Evolutionary conservation across 2,113 vertebrate genomes (phyloP), one percentile per base, ranked within the genome.

Genomic region (Aspidoscelis tigris): DNA sequence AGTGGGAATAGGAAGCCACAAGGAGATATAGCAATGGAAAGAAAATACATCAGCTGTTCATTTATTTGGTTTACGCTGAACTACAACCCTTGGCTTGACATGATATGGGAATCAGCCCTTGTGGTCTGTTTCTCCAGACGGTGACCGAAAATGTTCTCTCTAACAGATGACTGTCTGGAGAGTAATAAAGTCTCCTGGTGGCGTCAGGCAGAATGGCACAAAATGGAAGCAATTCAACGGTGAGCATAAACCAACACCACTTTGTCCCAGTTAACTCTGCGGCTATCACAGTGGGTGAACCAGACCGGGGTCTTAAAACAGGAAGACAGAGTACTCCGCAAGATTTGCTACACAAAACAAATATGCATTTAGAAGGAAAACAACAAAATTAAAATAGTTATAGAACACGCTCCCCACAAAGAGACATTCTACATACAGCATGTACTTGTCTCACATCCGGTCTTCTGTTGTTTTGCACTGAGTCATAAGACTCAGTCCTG

Each of bases 171-270:
- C 55, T 58, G 55, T 58, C 14, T 58, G 14, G 55, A 58, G 55
- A 58, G 14, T 58, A 95, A 87, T 87, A 92, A 78, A 95, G 83
- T 83, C 86, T 79, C 84, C 14, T 16, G 14, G 55, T 58, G 55
- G 55, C 5, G 9, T 58, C 55, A 58, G 10, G 55, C 55, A 58
- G 55, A 12, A 58, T 11, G 55, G 55, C 9, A 58, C 10, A 58
- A 58, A 58, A 58, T 58, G 55, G 14, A 12, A 58, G 55, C 55
- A 58, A 58, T 14, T 58, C 53, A 6, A 55, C 33, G 53, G 11
- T 14, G 55, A 11, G 55, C 55, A 58, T 58, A 58, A 58, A 58
- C 55, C 10, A 12, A 12, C 3, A 58, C 7, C 33, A 33, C 33
- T 33, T 33, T 33, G 33, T 33, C 55, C 55, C 9, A 11, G 14